Percentiles rank a stretch among this genome's conserved stretches.
These are phyloP conservation scores for Callorhinus ursinus DNA, from an alignment of 2,113 vertebrate species.

Conservation along the genomic window DNA sequence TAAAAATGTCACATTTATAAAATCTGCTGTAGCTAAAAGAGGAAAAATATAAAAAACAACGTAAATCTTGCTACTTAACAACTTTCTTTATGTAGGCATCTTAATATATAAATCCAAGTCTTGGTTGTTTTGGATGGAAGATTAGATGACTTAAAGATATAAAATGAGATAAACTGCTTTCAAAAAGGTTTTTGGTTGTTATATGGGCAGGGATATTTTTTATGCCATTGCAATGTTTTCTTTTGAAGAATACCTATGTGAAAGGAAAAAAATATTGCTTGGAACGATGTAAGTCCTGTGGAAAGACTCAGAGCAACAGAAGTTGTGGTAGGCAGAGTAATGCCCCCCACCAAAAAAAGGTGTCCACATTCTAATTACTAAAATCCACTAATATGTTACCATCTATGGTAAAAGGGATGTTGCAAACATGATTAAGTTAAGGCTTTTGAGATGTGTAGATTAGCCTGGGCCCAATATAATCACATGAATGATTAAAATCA, in stretches of 20 bases:
- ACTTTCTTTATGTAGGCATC: not conserved
- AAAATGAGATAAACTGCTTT: not conserved
- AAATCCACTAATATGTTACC: not conserved
- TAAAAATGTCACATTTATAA: not conserved
- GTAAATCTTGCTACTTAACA: not conserved
- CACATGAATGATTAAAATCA: not conserved
- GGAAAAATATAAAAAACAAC: not conserved
- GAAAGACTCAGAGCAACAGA: not conserved
- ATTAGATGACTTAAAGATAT: not conserved
- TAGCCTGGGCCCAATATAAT: not conserved
- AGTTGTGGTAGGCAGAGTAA: not conserved
- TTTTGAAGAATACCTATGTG: not conserved
- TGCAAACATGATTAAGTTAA: not conserved
- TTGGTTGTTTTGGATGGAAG: not conserved
- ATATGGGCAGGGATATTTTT: not conserved
- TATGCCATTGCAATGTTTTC: not conserved
- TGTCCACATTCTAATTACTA: not conserved
- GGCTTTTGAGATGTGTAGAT: not conserved
- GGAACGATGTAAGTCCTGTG: not conserved
- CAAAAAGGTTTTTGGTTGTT: not conserved
- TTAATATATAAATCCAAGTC: not conserved
- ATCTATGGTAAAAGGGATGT: not conserved
- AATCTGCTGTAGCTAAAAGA: not conserved
- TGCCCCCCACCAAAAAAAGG: fast-evolving
- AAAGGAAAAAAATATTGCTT: not conserved